Evolutionary conservation across 1,140 invertebrate genomes (phyloP).

Genomic region (Dendrolimus kikuchii): DNA sequence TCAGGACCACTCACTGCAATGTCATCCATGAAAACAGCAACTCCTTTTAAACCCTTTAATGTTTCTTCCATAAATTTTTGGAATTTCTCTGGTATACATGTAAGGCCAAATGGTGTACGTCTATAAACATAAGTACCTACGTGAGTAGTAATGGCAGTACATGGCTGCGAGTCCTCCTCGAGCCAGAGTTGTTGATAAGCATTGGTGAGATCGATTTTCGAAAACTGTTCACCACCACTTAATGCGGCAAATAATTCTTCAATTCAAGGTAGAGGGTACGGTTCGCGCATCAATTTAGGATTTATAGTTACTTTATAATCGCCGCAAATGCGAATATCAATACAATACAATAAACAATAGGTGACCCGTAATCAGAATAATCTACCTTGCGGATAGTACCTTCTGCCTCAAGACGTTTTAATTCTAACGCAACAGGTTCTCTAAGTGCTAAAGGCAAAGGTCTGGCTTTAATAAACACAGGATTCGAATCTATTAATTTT

Average conservation of each 20-base stretch:
- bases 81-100: no score
- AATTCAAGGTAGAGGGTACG: neutral
- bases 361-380: neutral
- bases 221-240: neutral
- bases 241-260: neutral
- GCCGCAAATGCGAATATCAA: neutral
- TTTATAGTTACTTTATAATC: conserved; percentile 1
- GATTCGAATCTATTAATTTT: neutral
- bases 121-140: neutral
- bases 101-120: no score
- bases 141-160: neutral
- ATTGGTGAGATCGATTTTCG: conserved; percentile 1
- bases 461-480: conserved; percentile 1
- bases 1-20: neutral
- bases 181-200: neutral
- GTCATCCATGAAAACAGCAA: neutral
- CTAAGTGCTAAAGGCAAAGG: neutral
- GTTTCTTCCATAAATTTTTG: no score
- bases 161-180: neutral
- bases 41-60: neutral
- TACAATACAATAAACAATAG: neutral
- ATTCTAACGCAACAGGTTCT: neutral
- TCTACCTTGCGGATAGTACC: neutral
- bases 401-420: conserved; percentile 1
- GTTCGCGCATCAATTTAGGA: neutral